These are phyloP conservation scores for Aelia acuminata DNA, from an alignment of 2,888 invertebrate genomes.

Conservation along the genomic window DNA sequence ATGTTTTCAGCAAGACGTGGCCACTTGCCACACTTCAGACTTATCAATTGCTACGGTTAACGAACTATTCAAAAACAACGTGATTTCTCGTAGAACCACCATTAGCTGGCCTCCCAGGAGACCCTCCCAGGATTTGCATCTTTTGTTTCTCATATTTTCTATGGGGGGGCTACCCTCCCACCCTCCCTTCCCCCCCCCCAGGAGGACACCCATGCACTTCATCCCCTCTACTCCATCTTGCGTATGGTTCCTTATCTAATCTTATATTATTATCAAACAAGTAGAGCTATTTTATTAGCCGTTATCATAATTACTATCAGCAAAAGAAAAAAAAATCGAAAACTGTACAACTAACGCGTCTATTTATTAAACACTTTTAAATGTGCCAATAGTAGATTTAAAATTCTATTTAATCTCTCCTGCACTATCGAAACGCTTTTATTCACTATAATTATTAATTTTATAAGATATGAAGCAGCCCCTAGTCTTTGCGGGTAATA, in stretches of 20 bases:
- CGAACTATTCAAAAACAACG: too few relatives aligned
- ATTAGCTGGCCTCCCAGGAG: too few relatives aligned
- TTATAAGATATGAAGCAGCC: not conserved
- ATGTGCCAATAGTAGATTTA: not conserved
- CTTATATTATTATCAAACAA: not conserved
- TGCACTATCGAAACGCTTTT: not conserved
- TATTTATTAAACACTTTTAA: not conserved
- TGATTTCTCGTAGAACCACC: too few relatives aligned
- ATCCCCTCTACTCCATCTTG: not conserved
- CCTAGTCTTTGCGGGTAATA: not conserved
- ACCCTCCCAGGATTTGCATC: too few relatives aligned
- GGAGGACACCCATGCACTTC: too few relatives aligned
- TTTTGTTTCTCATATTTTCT: too few relatives aligned
- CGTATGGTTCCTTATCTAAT: not conserved
- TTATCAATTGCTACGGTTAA: too few relatives aligned
- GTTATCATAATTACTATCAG: constrained; percentile 2
- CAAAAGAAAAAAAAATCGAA: not conserved
- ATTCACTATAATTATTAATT: too few relatives aligned
- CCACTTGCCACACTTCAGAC: too few relatives aligned
- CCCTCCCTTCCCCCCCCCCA: too few relatives aligned
- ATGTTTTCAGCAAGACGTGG: too few relatives aligned
- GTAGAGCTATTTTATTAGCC: not conserved
- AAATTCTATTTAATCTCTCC: not conserved
- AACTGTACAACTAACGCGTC: not conserved
- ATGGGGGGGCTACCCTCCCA: too few relatives aligned